Evolutionary conservation across 2,888 invertebrate genomes (phyloP).

Genomic region (Lottia gigantea): DNA sequence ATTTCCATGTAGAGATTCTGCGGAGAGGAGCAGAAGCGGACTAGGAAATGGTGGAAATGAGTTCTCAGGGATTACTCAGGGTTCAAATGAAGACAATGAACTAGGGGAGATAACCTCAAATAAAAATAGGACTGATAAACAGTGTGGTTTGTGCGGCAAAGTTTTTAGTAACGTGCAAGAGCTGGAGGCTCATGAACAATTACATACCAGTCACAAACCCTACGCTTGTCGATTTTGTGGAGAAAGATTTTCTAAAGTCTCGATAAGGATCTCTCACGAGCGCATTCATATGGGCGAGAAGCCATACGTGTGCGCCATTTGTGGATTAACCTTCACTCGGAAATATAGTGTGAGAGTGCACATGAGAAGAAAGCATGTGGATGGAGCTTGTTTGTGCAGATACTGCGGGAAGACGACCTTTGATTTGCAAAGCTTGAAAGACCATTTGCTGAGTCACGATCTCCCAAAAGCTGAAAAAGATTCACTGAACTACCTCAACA

Average conservation of each 20-base stretch:
- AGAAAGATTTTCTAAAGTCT: conserved; percentile 47
- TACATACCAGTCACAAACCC: conserved; percentile 53
- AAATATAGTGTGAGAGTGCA: conserved; percentile 51
- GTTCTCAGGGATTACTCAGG: conserved; percentile 11
- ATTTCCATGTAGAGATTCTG: background rate
- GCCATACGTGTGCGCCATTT: conserved; percentile 48
- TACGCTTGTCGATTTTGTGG: conserved; percentile 54
- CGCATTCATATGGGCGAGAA: conserved; percentile 39
- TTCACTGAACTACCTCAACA: conserved; percentile 41
- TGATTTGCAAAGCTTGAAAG: conserved; percentile 42
- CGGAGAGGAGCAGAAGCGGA: background rate
- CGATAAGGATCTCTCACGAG: conserved; percentile 49
- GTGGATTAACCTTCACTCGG: conserved; percentile 48
- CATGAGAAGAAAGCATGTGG: conserved; percentile 48
- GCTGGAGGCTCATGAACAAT: conserved; percentile 48
- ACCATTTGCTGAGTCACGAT: conserved; percentile 48
- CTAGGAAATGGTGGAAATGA: conserved; percentile 1
- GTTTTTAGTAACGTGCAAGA: conserved; percentile 45
- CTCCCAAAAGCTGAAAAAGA: conserved; percentile 42
- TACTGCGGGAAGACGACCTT: conserved; percentile 49
- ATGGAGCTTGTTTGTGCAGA: conserved; percentile 52
- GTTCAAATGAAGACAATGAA: conserved; percentile 15
- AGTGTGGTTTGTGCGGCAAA: conserved; percentile 52
- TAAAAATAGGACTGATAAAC: conserved; percentile 21
- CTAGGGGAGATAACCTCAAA: conserved; percentile 2